Base-by-base conservation (phyloP, 23 tunicate species). In the Phallusia fumigata region DNA sequence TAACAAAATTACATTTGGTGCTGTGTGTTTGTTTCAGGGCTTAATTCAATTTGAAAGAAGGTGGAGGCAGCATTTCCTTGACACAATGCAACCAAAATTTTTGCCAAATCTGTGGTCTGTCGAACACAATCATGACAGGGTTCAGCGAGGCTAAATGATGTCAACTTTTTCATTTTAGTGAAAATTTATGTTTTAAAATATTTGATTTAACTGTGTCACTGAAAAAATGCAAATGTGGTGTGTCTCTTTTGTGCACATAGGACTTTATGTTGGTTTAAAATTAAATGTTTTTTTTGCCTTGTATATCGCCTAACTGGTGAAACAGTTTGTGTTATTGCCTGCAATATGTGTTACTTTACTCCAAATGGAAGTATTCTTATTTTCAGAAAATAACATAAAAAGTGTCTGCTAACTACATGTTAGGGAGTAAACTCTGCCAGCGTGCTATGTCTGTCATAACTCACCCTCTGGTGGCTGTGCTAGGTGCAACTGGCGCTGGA, bases 401-500 rank as follows among this genome's bases (percentile, higher is more conserved):
- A 5, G 28, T 58, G 69, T 58, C 2, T 58, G 26, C 28, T 16
- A 58, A 24, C 8, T 58, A 58, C 28, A 58, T 58, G 69, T 16
- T 58, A 21, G 69, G 69, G 13, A 13, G 11, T 58, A 58, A 24
- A 24, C 11, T 58, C 28, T 58, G 28, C 13, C 28, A 22, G 1
- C 26, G 28, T 6, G 69, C 69, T 24, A 58, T 58, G 69, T 77
- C 53, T 28, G 34, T 44, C 33, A 33, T 73, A 32, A 33, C 65
- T 11, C 80, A 86, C 18, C 92, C 88, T 19, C n/a, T 96, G 19
- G 74, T 96, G 22, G 90, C 88, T 31, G 75, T 96, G 18, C 82
- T 96, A 53, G 99, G 99, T 12, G 96, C 99, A 35, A 96, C 99
- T 64, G 99, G 99, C 8, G 99, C 96, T 76, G 99, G 99, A 31